A percentile compares a stretch with the other conserved stretches of the same genome.
These are phyloP conservation scores for Andrena minutula DNA, from an alignment of 2,888 invertebrate genomes.

Conservation along the genomic window DNA sequence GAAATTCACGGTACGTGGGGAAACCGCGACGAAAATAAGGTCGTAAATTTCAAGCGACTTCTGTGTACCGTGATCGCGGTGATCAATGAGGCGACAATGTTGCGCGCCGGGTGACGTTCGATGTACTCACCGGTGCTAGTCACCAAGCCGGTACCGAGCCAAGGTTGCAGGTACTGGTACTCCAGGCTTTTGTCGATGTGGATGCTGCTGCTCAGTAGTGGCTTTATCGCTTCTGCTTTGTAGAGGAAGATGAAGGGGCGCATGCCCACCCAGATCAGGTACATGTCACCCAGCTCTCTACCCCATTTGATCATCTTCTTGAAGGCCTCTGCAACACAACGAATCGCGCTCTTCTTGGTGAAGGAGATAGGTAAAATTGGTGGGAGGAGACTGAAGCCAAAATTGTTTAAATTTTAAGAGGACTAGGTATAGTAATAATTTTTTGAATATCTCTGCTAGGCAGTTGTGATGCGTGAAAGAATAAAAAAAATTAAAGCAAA, in stretches of 20 bases:
- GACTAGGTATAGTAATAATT: too few relatives aligned
- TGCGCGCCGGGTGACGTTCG: neutral
- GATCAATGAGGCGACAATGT: neutral
- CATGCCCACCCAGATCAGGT: constrained; percentile 82
- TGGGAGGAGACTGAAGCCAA: too few relatives aligned
- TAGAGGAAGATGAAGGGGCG: constrained; percentile 83
- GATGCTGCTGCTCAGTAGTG: constrained; percentile 80
- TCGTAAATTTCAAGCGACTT: constrained; percentile 1
- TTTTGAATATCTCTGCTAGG: too few relatives aligned
- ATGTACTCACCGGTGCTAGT: constrained; percentile 79
- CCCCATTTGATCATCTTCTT: constrained; percentile 78
- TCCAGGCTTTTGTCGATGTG: constrained; percentile 84
- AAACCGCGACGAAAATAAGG: neutral
- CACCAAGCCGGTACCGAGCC: constrained; percentile 83
- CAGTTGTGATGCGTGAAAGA: too few relatives aligned
- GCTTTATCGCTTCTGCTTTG: constrained; percentile 80
- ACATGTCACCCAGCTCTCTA: constrained; percentile 79
- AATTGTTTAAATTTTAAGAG: too few relatives aligned
- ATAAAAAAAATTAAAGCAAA: too few relatives aligned
- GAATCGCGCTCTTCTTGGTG: neutral
- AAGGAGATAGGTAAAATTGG: neutral
- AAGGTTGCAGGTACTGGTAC: constrained; percentile 80
- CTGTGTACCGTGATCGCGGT: neutral
- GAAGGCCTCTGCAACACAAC: constrained; percentile 79
- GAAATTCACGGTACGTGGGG: neutral